These are phyloP conservation scores for Elmis aenea DNA, from an alignment of 2,888 invertebrate species.

Conservation along the genomic window DNA sequence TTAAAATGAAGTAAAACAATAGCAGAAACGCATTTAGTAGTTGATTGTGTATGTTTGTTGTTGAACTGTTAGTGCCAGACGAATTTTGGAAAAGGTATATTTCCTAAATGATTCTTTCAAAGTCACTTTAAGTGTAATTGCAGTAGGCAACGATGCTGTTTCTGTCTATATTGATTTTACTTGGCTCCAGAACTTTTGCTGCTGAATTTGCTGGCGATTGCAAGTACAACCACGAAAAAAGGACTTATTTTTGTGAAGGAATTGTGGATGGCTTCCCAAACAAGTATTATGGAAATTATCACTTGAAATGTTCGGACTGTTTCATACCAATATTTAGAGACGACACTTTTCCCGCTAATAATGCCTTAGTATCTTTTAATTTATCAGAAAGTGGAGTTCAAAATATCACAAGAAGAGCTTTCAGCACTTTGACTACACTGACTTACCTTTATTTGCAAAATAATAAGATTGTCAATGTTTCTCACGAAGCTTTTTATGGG, in stretches of 20 bases:
- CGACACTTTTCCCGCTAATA: slow-evolving; percentile 34
- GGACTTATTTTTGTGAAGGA: slow-evolving; percentile 31
- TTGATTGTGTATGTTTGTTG: no score
- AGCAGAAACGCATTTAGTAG: no score
- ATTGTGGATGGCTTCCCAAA: slow-evolving; percentile 33
- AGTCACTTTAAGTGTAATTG: no score
- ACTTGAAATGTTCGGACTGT: slow-evolving; percentile 35
- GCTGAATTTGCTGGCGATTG: slow-evolving; percentile 21
- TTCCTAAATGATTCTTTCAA: no score
- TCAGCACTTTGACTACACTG: slow-evolving; percentile 29
- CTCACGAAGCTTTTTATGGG: slow-evolving; percentile 35
- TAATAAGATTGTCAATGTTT: slow-evolving; percentile 33
- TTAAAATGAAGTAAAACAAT: no score
- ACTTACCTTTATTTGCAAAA: slow-evolving; percentile 33
- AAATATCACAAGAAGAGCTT: slow-evolving; percentile 30
- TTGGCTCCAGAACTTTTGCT: no score
- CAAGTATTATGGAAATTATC: slow-evolving; percentile 34
- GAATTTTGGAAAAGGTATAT: no score
- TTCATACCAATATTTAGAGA: slow-evolving; percentile 31
- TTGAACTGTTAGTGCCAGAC: no score
- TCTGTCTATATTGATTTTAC: no score
- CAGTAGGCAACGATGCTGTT: no score
- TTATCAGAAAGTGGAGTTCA: slow-evolving; percentile 33
- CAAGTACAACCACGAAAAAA: slow-evolving; percentile 26
- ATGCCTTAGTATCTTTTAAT: slow-evolving; percentile 33